A percentile compares a stretch with the other conserved stretches of the same genome.
phyloP scores from a whole-genome alignment of 2,888 invertebrate species.

The Melipona bicolor region DNA sequence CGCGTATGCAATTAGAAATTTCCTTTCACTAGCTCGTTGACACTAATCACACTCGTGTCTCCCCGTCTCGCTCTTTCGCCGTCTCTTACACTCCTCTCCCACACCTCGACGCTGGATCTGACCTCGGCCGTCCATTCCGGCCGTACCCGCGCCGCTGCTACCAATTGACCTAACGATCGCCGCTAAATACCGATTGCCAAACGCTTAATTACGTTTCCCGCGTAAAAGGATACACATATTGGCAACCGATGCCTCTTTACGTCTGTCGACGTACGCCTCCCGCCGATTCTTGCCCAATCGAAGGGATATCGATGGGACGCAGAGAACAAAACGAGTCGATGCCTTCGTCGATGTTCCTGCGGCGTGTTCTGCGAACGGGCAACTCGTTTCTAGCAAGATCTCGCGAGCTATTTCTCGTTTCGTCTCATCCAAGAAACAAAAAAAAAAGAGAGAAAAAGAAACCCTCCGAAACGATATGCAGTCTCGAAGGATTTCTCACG shows the following conservation, averaged over 20 bases:
- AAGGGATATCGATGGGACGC: background rate
- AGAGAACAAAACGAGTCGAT: background rate
- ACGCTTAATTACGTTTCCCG: conserved; percentile 65
- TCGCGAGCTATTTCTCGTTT: background rate
- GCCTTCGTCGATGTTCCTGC: background rate
- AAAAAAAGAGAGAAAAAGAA: background rate
- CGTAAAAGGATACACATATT: conserved; percentile 63
- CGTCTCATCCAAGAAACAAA: background rate
- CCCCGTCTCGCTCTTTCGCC: background rate
- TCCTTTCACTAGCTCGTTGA: conserved; percentile 71
- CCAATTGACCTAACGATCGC: conserved; percentile 65
- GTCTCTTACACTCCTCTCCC: conserved; percentile 32
- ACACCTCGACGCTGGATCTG: conserved; percentile 54
- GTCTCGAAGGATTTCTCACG: conserved; percentile 54
- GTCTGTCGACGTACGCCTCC: conserved; percentile 30
- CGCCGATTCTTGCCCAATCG: conserved; percentile 14
- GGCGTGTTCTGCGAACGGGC: background rate
- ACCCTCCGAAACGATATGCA: conserved; percentile 23
- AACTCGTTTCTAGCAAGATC: background rate
- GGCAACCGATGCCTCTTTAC: conserved; percentile 44
- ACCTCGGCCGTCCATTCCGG: conserved; percentile 58
- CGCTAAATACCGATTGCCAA: conserved; percentile 70
- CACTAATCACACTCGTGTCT: conserved; percentile 67
- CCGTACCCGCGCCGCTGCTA: conserved; percentile 31
- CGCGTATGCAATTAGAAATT: conserved; percentile 72